Evolutionary conservation across 2,113 vertebrate species (phyloP), one percentile per base, ranked within the genome.

Genomic region (Sterna hirundo): DNA sequence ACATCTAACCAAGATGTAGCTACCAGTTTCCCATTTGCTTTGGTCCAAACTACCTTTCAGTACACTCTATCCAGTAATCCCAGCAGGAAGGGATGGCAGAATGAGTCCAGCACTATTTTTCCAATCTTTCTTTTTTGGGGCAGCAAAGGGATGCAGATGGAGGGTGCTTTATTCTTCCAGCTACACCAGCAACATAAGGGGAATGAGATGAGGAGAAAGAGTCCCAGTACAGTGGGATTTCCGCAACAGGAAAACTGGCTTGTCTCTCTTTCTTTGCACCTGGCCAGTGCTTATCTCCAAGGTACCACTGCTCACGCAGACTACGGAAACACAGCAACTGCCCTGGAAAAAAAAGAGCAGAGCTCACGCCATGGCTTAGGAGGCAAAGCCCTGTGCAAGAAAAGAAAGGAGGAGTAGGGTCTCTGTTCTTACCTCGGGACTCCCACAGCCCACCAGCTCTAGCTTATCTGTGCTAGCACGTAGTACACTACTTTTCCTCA

Each of bases 1-100:
- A 19, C 52, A 26, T 54, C 72, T 40, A 92, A 38, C 8, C 49
- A 52, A 25, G 20, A 52, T 23, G 60, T 62, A 54, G 15, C 42
- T 36, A 52, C 40, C 42, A 64, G 11, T 68, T 83, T 77, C n/a
- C 62, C 81, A n/a, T 55, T 74, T 22, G 30, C 46, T 93, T 71
- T 60, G 27, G n/a, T 62, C 47, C 61, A 58, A 49, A 66, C 8
- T 36, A 11, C 16, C 46, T 66, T 65, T 70, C 75, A 40, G 51
- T 13, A 61, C 18, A 47, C 0, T 0, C 52, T 75, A 23, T 16
- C 46, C 10, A 20, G 18, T 65, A 21, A 65, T 25, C 62, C 42
- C 29, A 60, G 23, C 19, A 84, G 32, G 60, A 89, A 78, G n/a
- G 36, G 29, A 42, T 15, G 21, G 38, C n/a, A 85, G 65, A 70